A percentile compares a stretch with the other conserved stretches of the same genome.
These are phyloP conservation scores for Sternotherus odoratus DNA, from an alignment of 2,797 vertebrate genomes.

Conservation along the genomic window DNA sequence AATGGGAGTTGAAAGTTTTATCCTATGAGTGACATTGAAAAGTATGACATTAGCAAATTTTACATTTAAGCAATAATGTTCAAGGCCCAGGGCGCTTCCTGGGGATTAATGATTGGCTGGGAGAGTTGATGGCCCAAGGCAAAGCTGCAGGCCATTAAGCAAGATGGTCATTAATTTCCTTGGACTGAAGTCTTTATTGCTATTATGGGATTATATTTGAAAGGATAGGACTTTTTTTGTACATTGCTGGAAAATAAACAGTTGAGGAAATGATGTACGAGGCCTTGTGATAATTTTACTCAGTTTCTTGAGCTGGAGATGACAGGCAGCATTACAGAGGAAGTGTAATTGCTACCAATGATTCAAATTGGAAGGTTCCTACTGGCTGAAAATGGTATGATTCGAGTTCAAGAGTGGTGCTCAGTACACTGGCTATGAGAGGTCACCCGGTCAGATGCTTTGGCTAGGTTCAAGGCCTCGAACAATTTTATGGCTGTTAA, in stretches of 20 bases:
- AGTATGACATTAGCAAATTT: not conserved
- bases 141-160: conserved; percentile 45
- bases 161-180: conserved; percentile 15
- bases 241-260: not conserved
- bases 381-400: not conserved
- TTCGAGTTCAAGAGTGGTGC: not conserved
- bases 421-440: not conserved
- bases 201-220: not conserved
- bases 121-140: conserved; percentile 40
- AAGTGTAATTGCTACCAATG: conserved; percentile 10
- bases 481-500: conserved; percentile 21
- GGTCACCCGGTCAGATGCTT: not conserved
- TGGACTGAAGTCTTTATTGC: not conserved
- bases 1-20: not conserved
- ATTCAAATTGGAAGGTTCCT: not conserved
- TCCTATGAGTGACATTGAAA: conserved; percentile 4
- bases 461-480: not conserved
- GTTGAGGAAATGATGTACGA: conserved; percentile 5
- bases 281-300: not conserved
- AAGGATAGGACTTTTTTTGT: not conserved
- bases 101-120: conserved; percentile 30
- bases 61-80: not conserved
- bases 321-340: not conserved
- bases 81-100: not conserved
- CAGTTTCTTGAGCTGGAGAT: not conserved